phyloP scores from a whole-genome alignment of 2,797 vertebrate genomes.

The Phrynocephalus forsythii region DNA sequence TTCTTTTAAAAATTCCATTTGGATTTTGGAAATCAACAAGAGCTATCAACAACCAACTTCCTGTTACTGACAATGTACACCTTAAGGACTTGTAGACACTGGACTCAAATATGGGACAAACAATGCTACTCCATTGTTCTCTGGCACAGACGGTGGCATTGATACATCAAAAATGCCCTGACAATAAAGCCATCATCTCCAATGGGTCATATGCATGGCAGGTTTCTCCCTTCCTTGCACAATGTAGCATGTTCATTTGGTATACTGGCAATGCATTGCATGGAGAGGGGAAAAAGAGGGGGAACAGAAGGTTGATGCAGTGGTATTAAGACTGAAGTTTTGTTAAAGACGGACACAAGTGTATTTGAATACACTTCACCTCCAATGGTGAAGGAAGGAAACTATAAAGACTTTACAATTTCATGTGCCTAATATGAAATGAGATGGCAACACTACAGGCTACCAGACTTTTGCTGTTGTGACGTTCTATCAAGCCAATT shows the following conservation, averaged over 20 bases:
- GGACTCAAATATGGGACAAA: background rate
- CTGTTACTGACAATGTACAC: background rate
- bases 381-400: background rate
- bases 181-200: background rate
- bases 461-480: too few species aligned
- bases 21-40: background rate
- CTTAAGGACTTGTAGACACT: background rate
- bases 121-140: background rate
- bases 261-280: background rate
- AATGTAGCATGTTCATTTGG: background rate
- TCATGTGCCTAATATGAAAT: background rate
- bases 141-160: background rate
- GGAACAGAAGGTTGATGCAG: background rate
- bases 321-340: background rate
- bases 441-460: too few species aligned
- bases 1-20: background rate
- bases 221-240: background rate
- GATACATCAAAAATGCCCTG: background rate
- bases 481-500: too few species aligned
- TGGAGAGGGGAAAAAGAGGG: background rate
- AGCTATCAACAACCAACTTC: background rate
- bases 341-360: background rate
- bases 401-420: background rate
- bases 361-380: background rate
- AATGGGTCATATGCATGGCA: background rate